Percentiles rank a stretch among this genome's conserved stretches.
These are phyloP conservation scores for Thryonomys swinderianus DNA, from an alignment of 2,113 vertebrate genomes.

Conservation along the genomic window DNA sequence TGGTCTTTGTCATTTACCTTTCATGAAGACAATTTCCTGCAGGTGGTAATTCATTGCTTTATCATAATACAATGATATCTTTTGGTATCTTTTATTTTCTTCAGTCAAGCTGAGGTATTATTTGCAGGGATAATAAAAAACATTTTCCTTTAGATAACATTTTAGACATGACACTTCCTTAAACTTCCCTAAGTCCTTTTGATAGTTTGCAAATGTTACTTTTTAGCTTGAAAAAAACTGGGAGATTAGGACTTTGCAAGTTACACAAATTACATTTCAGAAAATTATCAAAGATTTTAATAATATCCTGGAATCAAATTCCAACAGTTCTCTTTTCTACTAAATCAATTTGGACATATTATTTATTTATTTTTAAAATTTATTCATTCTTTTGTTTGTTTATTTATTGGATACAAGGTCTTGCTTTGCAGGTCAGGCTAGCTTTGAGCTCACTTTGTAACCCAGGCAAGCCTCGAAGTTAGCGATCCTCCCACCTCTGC, in stretches of 20 bases:
- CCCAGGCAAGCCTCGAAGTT: no score
- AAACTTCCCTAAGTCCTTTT: constrained; percentile 64
- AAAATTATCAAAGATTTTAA: neutral
- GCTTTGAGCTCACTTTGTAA: no score
- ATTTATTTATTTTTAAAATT: no score
- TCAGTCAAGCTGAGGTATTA: constrained; percentile 73
- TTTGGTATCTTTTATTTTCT: constrained; percentile 53
- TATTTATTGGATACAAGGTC: no score
- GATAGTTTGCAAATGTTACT: constrained; percentile 70
- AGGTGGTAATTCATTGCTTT: constrained; percentile 75
- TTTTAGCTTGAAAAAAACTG: constrained; percentile 58
- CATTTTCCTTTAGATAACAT: constrained; percentile 76
- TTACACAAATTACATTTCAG: constrained; percentile 1
- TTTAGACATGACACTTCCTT: constrained; percentile 77
- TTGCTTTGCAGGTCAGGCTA: no score
- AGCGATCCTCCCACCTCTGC: no score
- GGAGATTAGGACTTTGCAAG: constrained; percentile 15
- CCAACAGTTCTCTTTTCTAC: neutral
- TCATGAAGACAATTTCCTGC: constrained; percentile 75
- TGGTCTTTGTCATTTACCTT: constrained; percentile 66
- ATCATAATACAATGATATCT: constrained; percentile 74
- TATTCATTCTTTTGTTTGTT: no score
- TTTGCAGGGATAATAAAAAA: constrained; percentile 76
- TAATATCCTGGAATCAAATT: neutral
- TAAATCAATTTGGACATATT: neutral